phyloP scores from a whole-genome alignment of 2,888 invertebrate species.

The Polia nebulosa region DNA sequence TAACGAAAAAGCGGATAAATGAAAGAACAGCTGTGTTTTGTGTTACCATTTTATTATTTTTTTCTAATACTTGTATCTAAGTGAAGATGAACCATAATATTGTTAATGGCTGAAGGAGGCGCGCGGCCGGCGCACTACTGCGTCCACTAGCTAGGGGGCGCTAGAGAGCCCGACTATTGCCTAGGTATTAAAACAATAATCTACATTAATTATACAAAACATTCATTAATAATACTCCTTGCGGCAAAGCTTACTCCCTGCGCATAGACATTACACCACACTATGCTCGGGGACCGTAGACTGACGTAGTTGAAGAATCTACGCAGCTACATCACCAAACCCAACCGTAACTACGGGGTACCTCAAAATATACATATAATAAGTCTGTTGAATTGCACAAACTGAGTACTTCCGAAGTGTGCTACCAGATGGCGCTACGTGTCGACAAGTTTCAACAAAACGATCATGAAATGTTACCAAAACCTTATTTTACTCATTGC shows the following conservation, averaged over 20 bases:
- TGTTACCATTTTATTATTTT: slow-evolving; percentile 83
- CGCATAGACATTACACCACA: slow-evolving; percentile 74
- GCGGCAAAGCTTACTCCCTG: slow-evolving; percentile 79
- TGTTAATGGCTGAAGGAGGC: slow-evolving; percentile 85
- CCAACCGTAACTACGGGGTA: slow-evolving; percentile 77
- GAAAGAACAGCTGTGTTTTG: slow-evolving; percentile 89
- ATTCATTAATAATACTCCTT: slow-evolving; percentile 79
- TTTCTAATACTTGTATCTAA: slow-evolving; percentile 87
- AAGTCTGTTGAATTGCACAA: slow-evolving; percentile 67
- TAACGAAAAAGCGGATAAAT: slow-evolving; percentile 88
- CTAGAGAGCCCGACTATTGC: slow-evolving; percentile 76
- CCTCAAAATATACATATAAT: slow-evolving; percentile 74
- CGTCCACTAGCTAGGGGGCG: slow-evolving; percentile 81
- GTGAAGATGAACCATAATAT: slow-evolving; percentile 89
- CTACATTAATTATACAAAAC: slow-evolving; percentile 81
- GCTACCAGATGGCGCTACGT: slow-evolving; percentile 61
- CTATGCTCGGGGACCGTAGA: slow-evolving; percentile 76
- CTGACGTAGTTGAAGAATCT: slow-evolving; percentile 62
- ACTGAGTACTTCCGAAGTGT: slow-evolving; percentile 61
- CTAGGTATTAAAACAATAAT: slow-evolving; percentile 75
- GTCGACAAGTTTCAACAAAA: slow-evolving; percentile 32
- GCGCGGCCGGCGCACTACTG: slow-evolving; percentile 85
- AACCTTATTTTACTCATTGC: slow-evolving; percentile 53
- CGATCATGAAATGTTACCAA: slow-evolving; percentile 34
- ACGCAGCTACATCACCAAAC: slow-evolving; percentile 76